A percentile compares a stretch with the other conserved stretches of the same genome.
Conservation (phyloP, 2,888 invertebrate genomes). For the Fragum whitleyi region DNA sequence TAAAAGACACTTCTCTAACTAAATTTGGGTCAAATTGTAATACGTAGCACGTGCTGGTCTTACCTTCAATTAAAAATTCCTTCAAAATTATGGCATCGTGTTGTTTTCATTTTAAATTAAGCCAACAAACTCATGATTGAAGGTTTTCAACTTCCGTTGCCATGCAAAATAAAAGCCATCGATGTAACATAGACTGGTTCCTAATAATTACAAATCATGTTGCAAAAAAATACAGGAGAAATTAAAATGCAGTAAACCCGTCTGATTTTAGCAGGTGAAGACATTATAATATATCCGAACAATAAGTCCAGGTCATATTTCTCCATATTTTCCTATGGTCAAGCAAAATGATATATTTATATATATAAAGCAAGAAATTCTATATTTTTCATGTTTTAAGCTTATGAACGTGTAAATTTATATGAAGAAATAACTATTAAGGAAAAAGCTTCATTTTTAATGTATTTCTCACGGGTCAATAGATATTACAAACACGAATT, state of each 20-base stretch:
- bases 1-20: no score
- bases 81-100: not conserved
- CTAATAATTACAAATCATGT: not conserved
- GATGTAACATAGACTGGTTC: slow-evolving; percentile 7
- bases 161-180: slow-evolving; percentile 56
- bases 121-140: not conserved
- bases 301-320: not conserved
- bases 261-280: not conserved
- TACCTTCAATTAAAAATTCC: not conserved
- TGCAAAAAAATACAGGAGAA: not conserved
- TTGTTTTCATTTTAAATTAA: not conserved
- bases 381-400: no score
- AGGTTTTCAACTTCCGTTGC: slow-evolving; percentile 46
- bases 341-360: no score
- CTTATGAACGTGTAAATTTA: no score
- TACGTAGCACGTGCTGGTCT: not conserved
- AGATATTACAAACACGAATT: no score
- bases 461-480: no score
- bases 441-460: no score
- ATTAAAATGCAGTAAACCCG: slow-evolving; percentile 13
- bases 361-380: no score
- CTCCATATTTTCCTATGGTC: not conserved
- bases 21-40: no score
- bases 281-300: not conserved
- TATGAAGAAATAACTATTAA: no score